Conservation (phyloP, 2,797 vertebrate genomes). For the Ctenochaetus hawaiiensis region DNA sequence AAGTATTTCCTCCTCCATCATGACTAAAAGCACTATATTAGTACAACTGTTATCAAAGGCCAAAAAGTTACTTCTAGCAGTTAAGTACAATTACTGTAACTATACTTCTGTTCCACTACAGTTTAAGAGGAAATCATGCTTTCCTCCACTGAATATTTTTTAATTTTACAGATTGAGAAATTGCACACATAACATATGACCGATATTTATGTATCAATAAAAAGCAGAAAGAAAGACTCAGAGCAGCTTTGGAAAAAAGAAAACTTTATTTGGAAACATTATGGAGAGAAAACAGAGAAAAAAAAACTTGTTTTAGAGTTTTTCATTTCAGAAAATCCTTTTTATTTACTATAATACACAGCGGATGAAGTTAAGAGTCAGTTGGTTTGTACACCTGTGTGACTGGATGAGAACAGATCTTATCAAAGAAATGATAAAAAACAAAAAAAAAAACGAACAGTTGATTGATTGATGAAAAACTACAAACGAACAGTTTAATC, state of each 20-base stretch:
- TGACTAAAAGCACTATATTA: too few relatives aligned
- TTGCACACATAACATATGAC: too few relatives aligned
- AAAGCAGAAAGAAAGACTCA: neutral
- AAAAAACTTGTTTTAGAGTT: conserved; percentile 61
- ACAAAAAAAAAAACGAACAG: conserved; percentile 4
- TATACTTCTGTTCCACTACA: too few relatives aligned
- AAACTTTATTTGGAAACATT: conserved; percentile 89
- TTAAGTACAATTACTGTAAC: too few relatives aligned
- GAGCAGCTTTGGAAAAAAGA: conserved; percentile 77
- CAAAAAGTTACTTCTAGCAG: too few relatives aligned
- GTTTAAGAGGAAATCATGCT: too few relatives aligned
- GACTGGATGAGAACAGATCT: conserved; percentile 88
- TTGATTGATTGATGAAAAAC: conserved; percentile 75
- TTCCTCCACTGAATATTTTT: too few relatives aligned
- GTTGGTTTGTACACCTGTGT: conserved; percentile 87
- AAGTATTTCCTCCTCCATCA: too few relatives aligned
- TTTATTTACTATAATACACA: conserved; percentile 96
- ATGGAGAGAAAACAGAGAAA: conserved; percentile 83
- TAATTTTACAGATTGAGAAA: too few relatives aligned
- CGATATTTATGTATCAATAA: too few relatives aligned
- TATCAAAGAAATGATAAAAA: conserved; percentile 72
- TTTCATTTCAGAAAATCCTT: conserved; percentile 90
- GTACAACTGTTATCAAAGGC: too few relatives aligned
- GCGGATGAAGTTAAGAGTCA: conserved; percentile 88
- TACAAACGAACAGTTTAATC: conserved; percentile 84